Evolutionary conservation across 2,797 vertebrate genomes (phyloP), one percentile per base, ranked within the genome.

Genomic region (Pyrocephalus nanus): DNA sequence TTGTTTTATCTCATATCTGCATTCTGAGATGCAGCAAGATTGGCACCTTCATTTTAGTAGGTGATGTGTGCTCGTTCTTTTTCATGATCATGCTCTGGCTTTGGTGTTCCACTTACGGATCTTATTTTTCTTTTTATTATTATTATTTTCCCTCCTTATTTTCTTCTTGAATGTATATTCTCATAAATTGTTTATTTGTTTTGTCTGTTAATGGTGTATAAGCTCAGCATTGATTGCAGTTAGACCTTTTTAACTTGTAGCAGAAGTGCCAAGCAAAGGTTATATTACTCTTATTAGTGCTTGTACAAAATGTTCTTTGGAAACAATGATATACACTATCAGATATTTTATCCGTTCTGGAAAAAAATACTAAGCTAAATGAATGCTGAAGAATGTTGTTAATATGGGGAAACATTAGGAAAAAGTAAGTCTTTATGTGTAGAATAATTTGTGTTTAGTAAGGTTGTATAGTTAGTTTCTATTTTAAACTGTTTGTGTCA

Each of bases 91-190:
- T 2, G 0, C 11, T 78, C 25, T 40, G 26, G 5, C 86, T 73
- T 86, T 88, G 25, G 18, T 51, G 29, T 78, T 43, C 12, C 27
- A 34, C 25, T 88, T 51, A 51, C 0, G 3, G 26, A 15, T 48
- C 12, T 21, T 34, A 7, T 34, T 48, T 50, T 21, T 42, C 50
- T 62, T 64, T 61, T 65, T 81, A n/a, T 66, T 21, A 57, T 74
- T 57, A 38, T 48, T 30, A 53, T n/a, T 82, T 81, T 13, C 8
- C 15, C 18, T 71, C 26, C 29, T 83, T 74, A 70, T 71, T 72
- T 96, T 82, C 74, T 97, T 95, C 93, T 96, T 86, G 88, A 95
- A 96, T 91, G 89, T 91, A 79, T 97, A 91, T 97, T 95, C 91
- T 75, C 77, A 67, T 69, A 81, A 86, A 74, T 85, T 43, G 32